Base-by-base conservation (phyloP, 2,113 vertebrate genomes). In the Arothron firmamentum region DNA sequence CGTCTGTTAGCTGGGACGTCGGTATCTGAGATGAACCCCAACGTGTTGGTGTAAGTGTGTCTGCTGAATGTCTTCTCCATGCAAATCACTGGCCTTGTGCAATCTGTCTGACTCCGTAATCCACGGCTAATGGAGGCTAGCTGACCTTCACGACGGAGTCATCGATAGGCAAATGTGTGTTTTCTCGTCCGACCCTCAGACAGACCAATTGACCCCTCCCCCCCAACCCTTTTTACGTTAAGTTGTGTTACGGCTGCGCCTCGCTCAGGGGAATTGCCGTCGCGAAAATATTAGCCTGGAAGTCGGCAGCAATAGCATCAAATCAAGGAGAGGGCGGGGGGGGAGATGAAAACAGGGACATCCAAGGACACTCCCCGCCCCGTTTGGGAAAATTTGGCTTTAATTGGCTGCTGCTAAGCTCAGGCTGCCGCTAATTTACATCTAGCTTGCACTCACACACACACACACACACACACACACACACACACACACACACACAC, bases 1-100 rank as follows among this genome's bases (percentile, higher is more conserved):
- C 72, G 66, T 73, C 53, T 75, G 23, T 74, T 59, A 67, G 73
- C 56, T 83, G 75, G 78, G 79, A 74, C 62, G 66, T 65, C 71
- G 71, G 65, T 65, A 66, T 63, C 63, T 67, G 65, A 74, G 66
- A 66, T 81, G 70, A 47, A 47, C 67, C 82, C 73, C 41, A 6
- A 64, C 83, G 70, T 88, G 77, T 83, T 79, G 67, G 66, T 83
- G 68, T 80, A 73, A 77, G 66, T 79, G 72, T 80, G 66, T 78
- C 61, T 82, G 64, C 79, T 79, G 59, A 75, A 55, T 67, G 71
- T 72, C 65, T 68, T 56, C 60, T 9, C 56, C 50, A 55, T 75
- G 66, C 64, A 65, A 78, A 77, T 77, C 53, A 56, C 63, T 56
- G 59, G 56, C 67, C 20, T 48, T 48, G 56, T 47, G 54, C 74